These are phyloP conservation scores for Monochamus saltuarius DNA, from an alignment of 1,140 invertebrate species.

Conservation along the genomic window DNA sequence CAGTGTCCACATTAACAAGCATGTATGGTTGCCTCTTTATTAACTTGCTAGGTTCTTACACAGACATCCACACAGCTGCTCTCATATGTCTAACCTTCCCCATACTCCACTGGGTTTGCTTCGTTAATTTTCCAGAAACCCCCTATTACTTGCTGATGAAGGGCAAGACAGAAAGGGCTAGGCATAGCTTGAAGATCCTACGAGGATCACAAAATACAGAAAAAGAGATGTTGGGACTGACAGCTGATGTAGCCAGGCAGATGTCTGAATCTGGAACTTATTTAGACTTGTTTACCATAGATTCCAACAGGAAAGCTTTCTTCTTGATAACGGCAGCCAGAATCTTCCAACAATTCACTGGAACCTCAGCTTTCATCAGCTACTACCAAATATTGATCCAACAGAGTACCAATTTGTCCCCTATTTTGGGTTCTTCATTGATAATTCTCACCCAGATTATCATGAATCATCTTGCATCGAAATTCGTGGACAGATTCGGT, in stretches of 20 bases:
- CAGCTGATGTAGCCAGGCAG: slow-evolving; percentile 52
- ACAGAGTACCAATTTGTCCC: too few relatives aligned
- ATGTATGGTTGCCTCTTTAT: slow-evolving; percentile 66
- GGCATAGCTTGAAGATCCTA: slow-evolving; percentile 53
- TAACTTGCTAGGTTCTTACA: slow-evolving; percentile 64
- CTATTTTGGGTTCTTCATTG: too few relatives aligned
- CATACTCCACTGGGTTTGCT: slow-evolving; percentile 61
- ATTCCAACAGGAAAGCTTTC: too few relatives aligned
- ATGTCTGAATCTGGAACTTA: too few relatives aligned
- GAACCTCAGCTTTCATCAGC: too few relatives aligned
- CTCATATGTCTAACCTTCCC: slow-evolving; percentile 60
- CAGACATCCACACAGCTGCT: slow-evolving; percentile 58
- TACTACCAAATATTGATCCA: too few relatives aligned
- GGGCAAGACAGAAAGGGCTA: slow-evolving; percentile 61
- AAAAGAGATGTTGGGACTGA: slow-evolving; percentile 60
- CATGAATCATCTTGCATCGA: too few relatives aligned
- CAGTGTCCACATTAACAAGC: slow-evolving; percentile 48
- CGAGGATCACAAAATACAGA: slow-evolving; percentile 31
- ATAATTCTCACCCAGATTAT: too few relatives aligned
- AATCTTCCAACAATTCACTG: too few relatives aligned
- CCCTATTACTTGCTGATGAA: slow-evolving; percentile 63
- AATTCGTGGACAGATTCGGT: too few relatives aligned
- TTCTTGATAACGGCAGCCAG: too few relatives aligned
- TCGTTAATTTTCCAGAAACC: slow-evolving; percentile 53
- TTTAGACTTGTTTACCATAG: too few relatives aligned